Evolutionary conservation across 2,113 vertebrate genomes (phyloP), one percentile per base, ranked within the genome.

Genomic region (Monarcha castaneiventris): DNA sequence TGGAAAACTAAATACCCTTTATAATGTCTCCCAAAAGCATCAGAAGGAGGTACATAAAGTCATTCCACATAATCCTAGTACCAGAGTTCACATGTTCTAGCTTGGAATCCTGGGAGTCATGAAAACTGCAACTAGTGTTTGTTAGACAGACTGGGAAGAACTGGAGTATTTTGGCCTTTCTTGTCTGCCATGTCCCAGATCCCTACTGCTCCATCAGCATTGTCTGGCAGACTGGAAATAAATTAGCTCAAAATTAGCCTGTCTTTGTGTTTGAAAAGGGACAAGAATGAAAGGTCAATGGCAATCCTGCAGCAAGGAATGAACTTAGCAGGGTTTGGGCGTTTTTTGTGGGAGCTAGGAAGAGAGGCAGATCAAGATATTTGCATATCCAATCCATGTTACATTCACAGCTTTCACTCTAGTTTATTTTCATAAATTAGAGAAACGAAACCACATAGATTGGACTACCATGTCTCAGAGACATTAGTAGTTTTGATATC

Each of bases 11-110:
- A 33, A 62, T 35, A 0, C 4, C 7, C 8, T 84, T 90, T 58
- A 4, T 84, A 7, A 63, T 80, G 35, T 56, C 13, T 48, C 56
- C 9, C 27, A 48, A 56, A 56, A 79, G 35, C 58, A 77, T 52
- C 43, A 68, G 73, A 9, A 39, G 5, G 9, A 62, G 2, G 1
- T 52, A 8, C 22, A 10, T 25, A 13, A n/a, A 29, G 32, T 18
- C 1, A 0, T 71, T 62, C 25, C 16, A 10, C 1, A 2, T 48
- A 72, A 11, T 43, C 29, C 41, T 23, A 23, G 16, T 22, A 23
- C 30, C 52, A 51, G 39, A 79, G 41, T 76, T 75, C 37, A 9
- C 3, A 4, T 69, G 32, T 69, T n/a, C 11, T 44, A 10, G 9
- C 49, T 68, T 79, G 66, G 33, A 83, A 33, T 75, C 30, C 48